These are phyloP conservation scores for Oncorhynchus gorbuscha DNA, from an alignment of 2,113 vertebrate species.

Conservation along the genomic window DNA sequence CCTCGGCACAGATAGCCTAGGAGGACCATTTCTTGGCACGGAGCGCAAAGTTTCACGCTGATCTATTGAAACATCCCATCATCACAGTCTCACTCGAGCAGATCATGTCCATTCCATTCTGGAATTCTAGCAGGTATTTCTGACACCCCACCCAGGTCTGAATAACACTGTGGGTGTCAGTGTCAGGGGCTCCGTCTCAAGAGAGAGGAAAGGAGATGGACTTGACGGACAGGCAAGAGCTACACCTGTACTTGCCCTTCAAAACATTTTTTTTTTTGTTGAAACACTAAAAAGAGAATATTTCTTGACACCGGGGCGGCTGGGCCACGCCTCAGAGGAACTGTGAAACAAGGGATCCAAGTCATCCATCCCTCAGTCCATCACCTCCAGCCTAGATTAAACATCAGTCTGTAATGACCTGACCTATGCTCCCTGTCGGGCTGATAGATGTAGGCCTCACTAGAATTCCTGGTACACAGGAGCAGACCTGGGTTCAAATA, in stretches of 20 bases:
- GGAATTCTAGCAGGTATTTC: constrained; percentile 58
- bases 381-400: constrained; percentile 7
- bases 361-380: neutral
- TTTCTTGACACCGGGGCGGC: neutral
- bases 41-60: constrained; percentile 51
- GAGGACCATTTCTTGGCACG: constrained; percentile 52
- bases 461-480: constrained; percentile 16
- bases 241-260: neutral
- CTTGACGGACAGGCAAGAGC: constrained; percentile 58
- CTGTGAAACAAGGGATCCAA: neutral
- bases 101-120: constrained; percentile 35
- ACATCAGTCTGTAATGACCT: constrained; percentile 4
- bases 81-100: constrained; percentile 65
- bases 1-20: neutral
- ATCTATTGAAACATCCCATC: constrained; percentile 70
- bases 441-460: constrained; percentile 11
- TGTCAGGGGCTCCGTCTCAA: constrained; percentile 48
- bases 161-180: constrained; percentile 47
- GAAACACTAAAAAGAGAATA: neutral
- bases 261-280: neutral
- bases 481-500: neutral
- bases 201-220: constrained; percentile 60
- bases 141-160: constrained; percentile 65
- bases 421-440: constrained; percentile 5
- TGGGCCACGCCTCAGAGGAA: neutral